These are phyloP conservation scores for Tapera naevia DNA, from an alignment of 2,797 vertebrate species.

Conservation along the genomic window DNA sequence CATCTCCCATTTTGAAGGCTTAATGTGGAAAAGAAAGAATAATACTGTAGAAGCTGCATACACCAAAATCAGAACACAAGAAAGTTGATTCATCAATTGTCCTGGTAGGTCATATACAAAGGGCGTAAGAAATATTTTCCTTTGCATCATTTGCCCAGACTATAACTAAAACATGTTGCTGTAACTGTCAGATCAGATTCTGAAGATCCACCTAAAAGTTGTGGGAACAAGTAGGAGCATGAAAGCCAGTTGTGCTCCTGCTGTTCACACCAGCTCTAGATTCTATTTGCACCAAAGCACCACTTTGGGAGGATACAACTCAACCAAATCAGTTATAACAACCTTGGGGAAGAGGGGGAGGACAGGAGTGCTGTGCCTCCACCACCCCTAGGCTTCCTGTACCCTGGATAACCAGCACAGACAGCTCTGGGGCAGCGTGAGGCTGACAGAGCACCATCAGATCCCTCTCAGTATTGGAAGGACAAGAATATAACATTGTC, in stretches of 20 bases:
- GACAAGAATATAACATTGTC: not conserved
- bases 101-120: not conserved
- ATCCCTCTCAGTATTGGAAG: not conserved
- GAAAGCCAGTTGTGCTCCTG: not conserved
- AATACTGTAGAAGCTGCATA: not conserved
- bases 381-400: fast-evolving
- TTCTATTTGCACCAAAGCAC: not conserved
- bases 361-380: not conserved
- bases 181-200: not conserved
- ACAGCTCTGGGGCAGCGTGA: not conserved
- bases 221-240: not conserved
- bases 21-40: not conserved
- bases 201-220: not conserved
- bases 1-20: not conserved
- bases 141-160: not conserved
- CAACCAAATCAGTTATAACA: not conserved
- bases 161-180: constrained; percentile 14
- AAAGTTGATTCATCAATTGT: not conserved
- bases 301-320: not conserved
- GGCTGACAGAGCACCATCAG: not conserved
- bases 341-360: fast-evolving
- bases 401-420: not conserved
- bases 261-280: not conserved
- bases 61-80: not conserved
- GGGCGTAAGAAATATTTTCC: not conserved